A percentile compares a stretch with the other conserved stretches of the same genome.
These are phyloP conservation scores for Anastatus disparis DNA, from an alignment of 1,140 invertebrate genomes.

Conservation along the genomic window DNA sequence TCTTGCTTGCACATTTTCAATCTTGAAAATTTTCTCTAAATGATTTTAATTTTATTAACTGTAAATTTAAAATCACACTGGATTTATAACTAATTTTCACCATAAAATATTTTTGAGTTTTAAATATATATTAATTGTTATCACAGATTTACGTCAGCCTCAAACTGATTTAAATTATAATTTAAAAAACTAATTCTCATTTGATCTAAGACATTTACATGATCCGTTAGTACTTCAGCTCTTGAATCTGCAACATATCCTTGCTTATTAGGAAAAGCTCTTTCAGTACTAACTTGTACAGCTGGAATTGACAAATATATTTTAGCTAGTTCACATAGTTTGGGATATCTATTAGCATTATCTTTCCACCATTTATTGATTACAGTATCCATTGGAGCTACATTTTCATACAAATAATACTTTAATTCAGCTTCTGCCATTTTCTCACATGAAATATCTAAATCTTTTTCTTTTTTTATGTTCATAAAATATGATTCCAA, in stretches of 20 bases:
- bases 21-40: background rate
- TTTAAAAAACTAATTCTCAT: slow-evolving; percentile 39
- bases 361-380: slow-evolving; percentile 33
- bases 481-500: slow-evolving; percentile 30
- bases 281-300: slow-evolving; percentile 32
- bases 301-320: slow-evolving; percentile 32
- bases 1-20: background rate
- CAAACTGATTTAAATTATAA: slow-evolving; percentile 33
- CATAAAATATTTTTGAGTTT: too few relatives aligned
- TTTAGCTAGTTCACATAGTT: slow-evolving; percentile 24
- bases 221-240: slow-evolving; percentile 27
- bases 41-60: background rate
- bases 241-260: slow-evolving; percentile 29
- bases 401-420: slow-evolving; percentile 30
- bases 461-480: slow-evolving; percentile 20
- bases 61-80: too few relatives aligned
- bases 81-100: background rate
- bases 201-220: slow-evolving; percentile 34
- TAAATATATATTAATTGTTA: background rate
- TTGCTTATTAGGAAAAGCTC: slow-evolving; percentile 36
- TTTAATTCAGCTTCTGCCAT: slow-evolving; percentile 32
- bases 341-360: slow-evolving; percentile 28
- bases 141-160: slow-evolving; percentile 21
- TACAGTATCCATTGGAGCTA: slow-evolving; percentile 25
- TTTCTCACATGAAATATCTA: slow-evolving; percentile 20